Conservation (phyloP, 1,140 invertebrate genomes). For the Pteromalus puparum region DNA sequence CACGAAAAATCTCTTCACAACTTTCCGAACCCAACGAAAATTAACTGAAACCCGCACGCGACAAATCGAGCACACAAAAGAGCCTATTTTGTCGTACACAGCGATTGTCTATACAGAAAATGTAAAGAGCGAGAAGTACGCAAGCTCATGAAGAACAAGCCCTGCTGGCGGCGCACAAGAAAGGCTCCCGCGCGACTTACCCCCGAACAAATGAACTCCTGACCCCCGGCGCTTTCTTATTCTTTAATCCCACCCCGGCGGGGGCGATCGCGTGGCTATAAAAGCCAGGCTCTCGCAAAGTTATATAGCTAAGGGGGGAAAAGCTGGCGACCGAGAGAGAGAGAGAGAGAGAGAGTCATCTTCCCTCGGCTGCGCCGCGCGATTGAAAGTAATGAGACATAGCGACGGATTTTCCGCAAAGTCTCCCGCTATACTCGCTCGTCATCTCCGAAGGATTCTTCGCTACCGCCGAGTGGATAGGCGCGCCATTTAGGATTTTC, state of each 20-base stretch:
- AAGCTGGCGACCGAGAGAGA: background rate
- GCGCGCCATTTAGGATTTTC: constrained; percentile 44
- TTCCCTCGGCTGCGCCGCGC: constrained; percentile 49
- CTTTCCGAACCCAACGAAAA: no score
- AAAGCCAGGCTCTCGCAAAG: constrained; percentile 66
- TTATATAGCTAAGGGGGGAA: constrained; percentile 59
- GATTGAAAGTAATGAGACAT: constrained; percentile 74
- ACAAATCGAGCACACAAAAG: no score
- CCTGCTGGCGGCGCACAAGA: constrained; percentile 55
- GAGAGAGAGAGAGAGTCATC: no score
- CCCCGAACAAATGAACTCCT: constrained; percentile 67
- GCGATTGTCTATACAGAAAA: background rate
- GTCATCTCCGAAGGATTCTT: constrained; percentile 47
- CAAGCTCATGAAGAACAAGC: constrained; percentile 56
- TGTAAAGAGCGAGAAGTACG: constrained; percentile 42
- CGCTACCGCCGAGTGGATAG: background rate
- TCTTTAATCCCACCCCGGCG: constrained; percentile 71
- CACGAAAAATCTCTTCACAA: no score
- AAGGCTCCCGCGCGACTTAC: constrained; percentile 62
- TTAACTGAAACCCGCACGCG: no score
- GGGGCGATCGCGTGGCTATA: constrained; percentile 57
- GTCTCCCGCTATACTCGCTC: constrained; percentile 29
- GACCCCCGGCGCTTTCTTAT: constrained; percentile 65
- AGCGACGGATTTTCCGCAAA: constrained; percentile 56
- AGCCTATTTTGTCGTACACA: no score